Conservation (phyloP, 2,888 invertebrate genomes). For the Loripinus fragilis region DNA sequence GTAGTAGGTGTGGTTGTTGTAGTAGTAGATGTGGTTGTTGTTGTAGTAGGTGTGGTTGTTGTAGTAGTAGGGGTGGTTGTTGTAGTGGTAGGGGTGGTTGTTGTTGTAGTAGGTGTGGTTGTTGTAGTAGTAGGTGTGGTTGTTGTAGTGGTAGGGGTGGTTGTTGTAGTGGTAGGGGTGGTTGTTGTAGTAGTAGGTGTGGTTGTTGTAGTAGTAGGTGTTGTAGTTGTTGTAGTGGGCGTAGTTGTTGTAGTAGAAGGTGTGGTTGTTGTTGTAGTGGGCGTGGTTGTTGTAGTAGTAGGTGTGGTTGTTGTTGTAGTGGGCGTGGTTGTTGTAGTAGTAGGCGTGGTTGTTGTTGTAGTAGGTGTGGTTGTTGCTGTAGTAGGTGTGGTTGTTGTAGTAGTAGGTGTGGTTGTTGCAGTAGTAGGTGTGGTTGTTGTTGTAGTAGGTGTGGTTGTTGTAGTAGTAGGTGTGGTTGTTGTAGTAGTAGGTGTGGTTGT, state of each 20-base stretch:
- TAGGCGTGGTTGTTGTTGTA: not conserved
- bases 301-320: not conserved
- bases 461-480: not conserved
- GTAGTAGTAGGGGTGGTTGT: not conserved
- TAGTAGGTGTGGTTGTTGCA: not conserved
- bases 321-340: not conserved
- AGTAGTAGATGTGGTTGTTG: not conserved
- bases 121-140: not conserved
- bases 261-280: not conserved
- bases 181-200: not conserved
- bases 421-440: not conserved
- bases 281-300: not conserved
- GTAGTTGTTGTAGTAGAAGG: no score
- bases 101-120: not conserved
- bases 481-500: no score
- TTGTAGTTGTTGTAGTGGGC: no score
- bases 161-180: not conserved
- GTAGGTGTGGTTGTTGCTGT: not conserved
- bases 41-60: not conserved
- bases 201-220: not conserved
- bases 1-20: not conserved
- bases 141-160: not conserved
- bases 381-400: not conserved
- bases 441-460: not conserved
- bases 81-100: no score